Evolutionary conservation across 2,797 vertebrate species (phyloP), one percentile per base, ranked within the genome.

Genomic region (Acipenser oxyrinchus): DNA sequence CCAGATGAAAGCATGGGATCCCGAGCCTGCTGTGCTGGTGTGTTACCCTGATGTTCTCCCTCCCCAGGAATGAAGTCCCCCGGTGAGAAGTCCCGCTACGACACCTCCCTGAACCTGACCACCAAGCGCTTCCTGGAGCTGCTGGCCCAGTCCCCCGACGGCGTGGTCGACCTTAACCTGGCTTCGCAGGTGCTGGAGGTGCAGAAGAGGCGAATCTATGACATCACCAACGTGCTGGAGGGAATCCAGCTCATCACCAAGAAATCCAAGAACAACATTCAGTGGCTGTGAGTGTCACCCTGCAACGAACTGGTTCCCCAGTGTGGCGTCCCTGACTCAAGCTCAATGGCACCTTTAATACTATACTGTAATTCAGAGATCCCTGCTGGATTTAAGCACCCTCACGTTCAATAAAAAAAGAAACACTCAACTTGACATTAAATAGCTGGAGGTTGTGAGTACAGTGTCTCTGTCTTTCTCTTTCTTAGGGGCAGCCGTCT

Each of bases 191-290:
- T 95, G 51, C 84, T 99, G 67, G 95, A 98, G n/a, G 96, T 99
- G 69, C 96, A 99, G 85, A 99, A 98, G 71, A 91, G 96, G 48
- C 92, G 95, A 65, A 98, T 99, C 82, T 99, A 99, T 0, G 96
- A 99, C 81, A 98, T 99, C 76, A 99, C 96, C 72, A 99, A 99
- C 0, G 96, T 99, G 63, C 86, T 99, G 11, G 96, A 99, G 76
- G 96, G 96, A 68, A 98, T 99, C 79, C 92, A 96, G 67, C 93
- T 99, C 74, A 97, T 99, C 76, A 88, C 95, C 68, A 99, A 99
- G 89, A 99, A 99, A 79, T 99, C 96, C 23, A 99, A 99, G 86
- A 99, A 99, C 83, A 91, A 99, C 83, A 99, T 99, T 74, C 96
- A 99, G 69, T 99, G 96, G 96, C 90, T 98, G 96, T 99, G 86